Base-by-base conservation (phyloP, 2,888 invertebrate species). In the Artemia sinica region DNA sequence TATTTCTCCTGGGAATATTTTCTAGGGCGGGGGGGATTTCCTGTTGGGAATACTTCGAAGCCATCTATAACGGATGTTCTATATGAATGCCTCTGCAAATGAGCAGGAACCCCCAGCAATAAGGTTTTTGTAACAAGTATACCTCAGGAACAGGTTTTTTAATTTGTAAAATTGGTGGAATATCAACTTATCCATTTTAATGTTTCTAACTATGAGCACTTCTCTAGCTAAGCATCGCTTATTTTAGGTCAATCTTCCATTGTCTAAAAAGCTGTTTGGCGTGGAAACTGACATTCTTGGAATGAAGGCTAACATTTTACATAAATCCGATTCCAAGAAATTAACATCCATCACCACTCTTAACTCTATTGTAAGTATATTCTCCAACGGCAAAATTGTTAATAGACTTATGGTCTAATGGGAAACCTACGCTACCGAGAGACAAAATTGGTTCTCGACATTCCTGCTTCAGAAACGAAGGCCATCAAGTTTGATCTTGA, bases 401-500 rank as follows among this genome's bases (percentile, higher is more conserved):
- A 58, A 58, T 28, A n/a, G 63, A 9, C 14, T 58, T 58, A 58
- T 58, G 63, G 14, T 28, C n/a, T 58, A n/a, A n/a, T 28, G 14
- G 28, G 63, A 11, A n/a, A 58, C 14, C 8, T 58, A n/a, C 63
- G 12, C 63, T 58, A 58, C 63, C 8, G 63, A 28, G 70, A 70
- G 51, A 49, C n/a, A n/a, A 66, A 68, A 10, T 50, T 68, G 41
- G 52, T 68, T 49, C 66, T 70, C 52, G 70, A 70, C 52, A 52
- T 58, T 8, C 28, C 66, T 28, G 65, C 65, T 12, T 70, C 70
- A 14, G 70, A 68, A n/a, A 70, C 68, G n/a, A 66, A 70, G 65
- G 67, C 41, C 68, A 66, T 70, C 68, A 68, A 66, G 68, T 49
- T 48, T 28, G 10, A 51, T 9, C 51, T 70, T 14, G 49, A 49